A percentile compares a stretch with the other conserved stretches of the same genome.
Evolutionary conservation across 2,797 vertebrate genomes (phyloP).

Genomic region (Vireo griseus): DNA sequence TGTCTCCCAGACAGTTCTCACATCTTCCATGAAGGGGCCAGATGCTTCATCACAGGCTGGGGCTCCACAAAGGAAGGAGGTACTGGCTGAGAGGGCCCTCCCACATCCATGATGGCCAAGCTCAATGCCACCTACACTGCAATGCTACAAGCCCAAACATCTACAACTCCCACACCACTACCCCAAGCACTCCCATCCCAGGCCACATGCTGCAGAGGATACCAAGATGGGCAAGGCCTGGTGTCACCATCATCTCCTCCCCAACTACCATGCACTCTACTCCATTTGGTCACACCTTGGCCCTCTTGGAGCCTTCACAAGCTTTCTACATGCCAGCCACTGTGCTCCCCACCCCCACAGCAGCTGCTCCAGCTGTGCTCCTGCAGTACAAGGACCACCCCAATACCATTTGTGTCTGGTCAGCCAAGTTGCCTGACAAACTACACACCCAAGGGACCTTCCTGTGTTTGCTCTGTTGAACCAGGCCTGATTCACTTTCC

Average conservation of each 20-base stretch:
- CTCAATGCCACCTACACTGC: background rate
- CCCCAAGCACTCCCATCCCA: background rate
- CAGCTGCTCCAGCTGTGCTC: background rate
- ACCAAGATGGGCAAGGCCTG: background rate
- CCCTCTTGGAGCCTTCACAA: background rate
- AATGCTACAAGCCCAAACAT: background rate
- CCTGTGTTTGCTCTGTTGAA: background rate
- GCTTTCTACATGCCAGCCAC: background rate
- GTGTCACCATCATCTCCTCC: background rate
- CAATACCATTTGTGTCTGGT: background rate
- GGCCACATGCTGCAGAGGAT: background rate
- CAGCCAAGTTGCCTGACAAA: background rate
- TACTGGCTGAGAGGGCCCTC: slow-evolving; percentile 41
- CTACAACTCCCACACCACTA: background rate
- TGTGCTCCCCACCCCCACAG: background rate
- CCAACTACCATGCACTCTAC: rapidly evolving
- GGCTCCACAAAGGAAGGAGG: slow-evolving; percentile 91
- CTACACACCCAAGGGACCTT: background rate
- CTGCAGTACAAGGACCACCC: background rate
- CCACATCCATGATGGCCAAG: background rate
- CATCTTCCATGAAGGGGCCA: slow-evolving; percentile 74
- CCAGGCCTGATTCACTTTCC: background rate
- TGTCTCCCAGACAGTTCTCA: slow-evolving; percentile 86
- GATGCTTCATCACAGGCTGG: slow-evolving; percentile 93
- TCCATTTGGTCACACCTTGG: background rate